Conservation (phyloP, 2,888 invertebrate genomes). For the Lithophane ornitopus region DNA sequence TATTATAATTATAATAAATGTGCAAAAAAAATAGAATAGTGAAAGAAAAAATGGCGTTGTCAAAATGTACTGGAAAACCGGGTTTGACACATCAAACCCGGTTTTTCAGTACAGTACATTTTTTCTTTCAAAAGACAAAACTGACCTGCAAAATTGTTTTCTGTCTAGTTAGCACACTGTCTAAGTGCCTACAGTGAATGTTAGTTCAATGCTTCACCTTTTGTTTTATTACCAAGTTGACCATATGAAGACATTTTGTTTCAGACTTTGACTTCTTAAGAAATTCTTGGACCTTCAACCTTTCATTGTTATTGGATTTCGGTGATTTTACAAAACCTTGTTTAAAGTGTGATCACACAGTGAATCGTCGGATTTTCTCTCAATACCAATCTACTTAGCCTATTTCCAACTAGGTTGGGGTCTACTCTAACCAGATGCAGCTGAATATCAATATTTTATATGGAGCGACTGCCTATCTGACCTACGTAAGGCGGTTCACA, state of each 20-base stretch:
- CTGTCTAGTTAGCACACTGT: background rate
- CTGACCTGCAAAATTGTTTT: background rate
- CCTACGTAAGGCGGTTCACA: too few relatives aligned
- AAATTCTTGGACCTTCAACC: constrained; percentile 5
- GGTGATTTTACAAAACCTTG: background rate
- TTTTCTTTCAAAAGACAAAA: too few relatives aligned
- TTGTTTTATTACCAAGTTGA: constrained; percentile 15
- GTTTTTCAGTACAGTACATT: too few relatives aligned
- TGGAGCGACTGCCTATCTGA: background rate
- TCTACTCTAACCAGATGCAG: background rate
- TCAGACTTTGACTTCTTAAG: constrained; percentile 6
- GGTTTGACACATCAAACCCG: too few relatives aligned
- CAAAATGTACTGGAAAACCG: background rate
- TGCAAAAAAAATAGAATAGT: background rate
- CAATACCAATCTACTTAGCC: background rate
- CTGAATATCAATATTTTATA: background rate
- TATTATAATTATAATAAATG: too few relatives aligned
- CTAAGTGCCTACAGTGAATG: background rate
- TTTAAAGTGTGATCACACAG: background rate
- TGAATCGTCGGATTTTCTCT: background rate
- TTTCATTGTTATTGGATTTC: background rate
- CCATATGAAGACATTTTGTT: constrained; percentile 2
- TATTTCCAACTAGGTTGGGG: background rate
- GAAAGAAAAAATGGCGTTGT: background rate
- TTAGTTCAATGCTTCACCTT: background rate